Evolutionary conservation across 2,888 invertebrate genomes (phyloP), one percentile per base, ranked within the genome.

Genomic region (Dolichopus griseipennis): DNA sequence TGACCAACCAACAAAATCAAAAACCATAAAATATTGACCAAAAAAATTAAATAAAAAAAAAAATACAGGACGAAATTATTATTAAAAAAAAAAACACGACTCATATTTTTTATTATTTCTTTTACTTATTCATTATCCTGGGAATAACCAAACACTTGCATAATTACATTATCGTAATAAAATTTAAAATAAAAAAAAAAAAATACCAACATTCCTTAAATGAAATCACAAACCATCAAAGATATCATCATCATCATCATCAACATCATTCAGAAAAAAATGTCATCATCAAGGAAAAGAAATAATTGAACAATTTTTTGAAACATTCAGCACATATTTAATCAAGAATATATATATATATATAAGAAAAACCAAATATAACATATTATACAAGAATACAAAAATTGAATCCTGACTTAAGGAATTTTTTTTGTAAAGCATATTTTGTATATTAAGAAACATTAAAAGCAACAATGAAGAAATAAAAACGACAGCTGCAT

Each of bases 401-500:
- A n/a, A n/a, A n/a, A 52, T 18, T 52, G 52, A 52, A 52, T 52
- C 52, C 52, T 52, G 52, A 52, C 52, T 52, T 52, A 52, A 52
- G 52, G 52, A 52, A 52, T 52, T 65, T 64, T n/a, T n/a, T n/a
- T n/a, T n/a, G n/a, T 69, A 64, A 64, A 67, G 64, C 41, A 66
- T 67, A 66, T 63, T 61, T n/a, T n/a, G n/a, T n/a, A n/a, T n/a
- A n/a, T n/a, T 64, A 69, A 15, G 20, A 21, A 34, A 22, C 65
- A 67, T 27, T 27, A 27, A 27, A 27, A 27, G 27, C 27, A 27
- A 27, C 27, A 66, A 43, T 66, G 61, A 65, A 22, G 65, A n/a
- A 33, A 67, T 69, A 68, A 69, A 52, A 69, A 67, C 67, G 69
- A 70, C 70, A 70, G 70, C 69, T 70, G 70, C 70, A 66, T 64